Conservation (phyloP, 2,888 invertebrate species). For the Andrena bicolor region DNA sequence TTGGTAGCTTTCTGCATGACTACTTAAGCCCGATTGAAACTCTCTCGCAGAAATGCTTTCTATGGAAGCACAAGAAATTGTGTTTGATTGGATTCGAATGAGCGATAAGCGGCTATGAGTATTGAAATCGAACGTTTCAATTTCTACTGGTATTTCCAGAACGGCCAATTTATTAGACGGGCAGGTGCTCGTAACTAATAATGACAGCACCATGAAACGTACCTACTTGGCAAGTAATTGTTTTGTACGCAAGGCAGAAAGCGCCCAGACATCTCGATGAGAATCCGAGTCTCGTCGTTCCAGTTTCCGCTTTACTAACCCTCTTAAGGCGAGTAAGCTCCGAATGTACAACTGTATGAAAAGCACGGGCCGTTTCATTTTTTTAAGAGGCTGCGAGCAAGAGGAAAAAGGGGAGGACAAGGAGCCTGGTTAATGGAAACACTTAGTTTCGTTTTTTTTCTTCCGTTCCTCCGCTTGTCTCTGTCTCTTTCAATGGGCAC, state of each 20-base stretch:
- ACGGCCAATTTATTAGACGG: neutral
- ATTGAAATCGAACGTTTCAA: no score
- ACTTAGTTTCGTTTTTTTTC: constrained; percentile 52
- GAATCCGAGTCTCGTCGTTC: constrained; percentile 39
- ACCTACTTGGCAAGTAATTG: constrained; percentile 11
- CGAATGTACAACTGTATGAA: constrained; percentile 45
- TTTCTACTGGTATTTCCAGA: no score
- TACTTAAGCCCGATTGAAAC: no score
- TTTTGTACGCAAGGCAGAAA: constrained; percentile 22
- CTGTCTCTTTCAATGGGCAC: constrained; percentile 42
- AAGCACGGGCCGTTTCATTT: constrained; percentile 57
- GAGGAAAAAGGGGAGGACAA: constrained; percentile 23
- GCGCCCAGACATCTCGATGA: constrained; percentile 36
- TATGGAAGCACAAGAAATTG: no score
- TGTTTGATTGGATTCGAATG: no score
- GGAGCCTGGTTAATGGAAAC: constrained; percentile 61
- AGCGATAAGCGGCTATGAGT: no score
- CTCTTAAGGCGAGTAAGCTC: constrained; percentile 48
- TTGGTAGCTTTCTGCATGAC: no score
- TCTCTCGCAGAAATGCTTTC: no score
- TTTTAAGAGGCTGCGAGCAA: constrained; percentile 49
- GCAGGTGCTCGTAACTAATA: neutral
- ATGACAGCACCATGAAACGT: neutral
- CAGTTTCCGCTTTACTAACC: constrained; percentile 57
- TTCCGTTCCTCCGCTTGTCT: constrained; percentile 25